These are phyloP conservation scores for Scaptomyza cyrtandrae DNA, from an alignment of 2,888 invertebrate genomes.

Conservation along the genomic window DNA sequence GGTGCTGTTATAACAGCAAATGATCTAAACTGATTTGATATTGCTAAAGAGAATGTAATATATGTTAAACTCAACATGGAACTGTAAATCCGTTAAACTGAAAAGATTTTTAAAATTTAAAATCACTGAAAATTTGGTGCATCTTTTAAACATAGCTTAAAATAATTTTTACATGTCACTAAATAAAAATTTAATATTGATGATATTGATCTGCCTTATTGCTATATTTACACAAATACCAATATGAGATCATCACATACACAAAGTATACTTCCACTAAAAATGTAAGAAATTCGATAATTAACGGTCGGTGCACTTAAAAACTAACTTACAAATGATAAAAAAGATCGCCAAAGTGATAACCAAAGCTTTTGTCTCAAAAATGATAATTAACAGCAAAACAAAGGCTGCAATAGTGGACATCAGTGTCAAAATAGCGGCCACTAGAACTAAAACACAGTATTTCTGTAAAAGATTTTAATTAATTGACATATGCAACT, in stretches of 20 bases:
- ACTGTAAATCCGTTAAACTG: background rate
- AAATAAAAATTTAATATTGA: background rate
- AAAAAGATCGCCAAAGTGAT: background rate
- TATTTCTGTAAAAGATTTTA: slow-evolving; percentile 5
- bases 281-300: background rate
- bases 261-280: slow-evolving; percentile 38
- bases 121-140: background rate
- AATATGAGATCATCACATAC: slow-evolving; percentile 34
- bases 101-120: background rate
- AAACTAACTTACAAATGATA: slow-evolving; percentile 23
- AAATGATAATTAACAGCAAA: background rate
- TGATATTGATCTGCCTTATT: background rate
- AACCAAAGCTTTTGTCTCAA: background rate
- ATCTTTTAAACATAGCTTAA: background rate
- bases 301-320: too few species aligned
- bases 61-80: slow-evolving; percentile 24
- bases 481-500: background rate
- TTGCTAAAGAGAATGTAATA: too few species aligned
- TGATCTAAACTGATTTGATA: slow-evolving; percentile 34
- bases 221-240: slow-evolving; percentile 5
- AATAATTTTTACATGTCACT: background rate
- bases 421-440: background rate
- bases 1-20: slow-evolving; percentile 11
- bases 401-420: background rate
- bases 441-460: slow-evolving; percentile 1